Evolutionary conservation across 2,113 vertebrate genomes (phyloP), one percentile per base, ranked within the genome.

Genomic region (Saimiri boliviensis): DNA sequence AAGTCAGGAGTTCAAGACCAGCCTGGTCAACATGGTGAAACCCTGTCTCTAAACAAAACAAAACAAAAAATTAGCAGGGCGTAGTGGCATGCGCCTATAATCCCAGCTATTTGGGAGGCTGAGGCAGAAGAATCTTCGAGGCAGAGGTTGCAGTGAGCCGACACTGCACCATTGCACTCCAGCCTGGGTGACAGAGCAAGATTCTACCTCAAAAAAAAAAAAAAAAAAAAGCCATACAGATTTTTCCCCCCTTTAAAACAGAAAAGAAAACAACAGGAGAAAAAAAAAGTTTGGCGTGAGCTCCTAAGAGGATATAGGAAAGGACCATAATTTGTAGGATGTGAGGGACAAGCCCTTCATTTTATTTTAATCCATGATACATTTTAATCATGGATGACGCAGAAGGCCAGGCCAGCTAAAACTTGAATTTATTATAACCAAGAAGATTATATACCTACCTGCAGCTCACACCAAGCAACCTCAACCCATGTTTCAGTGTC

Each of bases 401-500:
- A 87, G 60, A 93, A 40, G 70, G 32, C 19, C 49, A 93, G 14
- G n/a, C n/a, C 21, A 95, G 49, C 56, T 91, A 91, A 95, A 96
- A 87, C 14, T 76, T n/a, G 12, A 90, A 95, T 76, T 94, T 66
- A 93, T 89, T 92, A 94, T 96, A 80, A 86, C n/a, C 71, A 95
- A 85, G 30, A 92, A 96, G 47, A 96, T 93, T 88, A 60, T 94
- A 86, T 81, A 98, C 99, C 98, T 95, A 99, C 99, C 99, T 99
- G 99, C 90, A 99, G 98, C 97, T 99, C 99, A 96, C 99, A 99
- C 99, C 99, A 99, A 94, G 99, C 99, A 97, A 99, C 99, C 97
- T 99, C 99, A 96, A 99, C 99, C 99, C 99, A 99, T 0, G 99
- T 99, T 95, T 99, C 99, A 0, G 99, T 99, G 98, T 99, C 99